phyloP scores from a whole-genome alignment of 2,113 vertebrate species.

The Sphyrna mokarran region DNA sequence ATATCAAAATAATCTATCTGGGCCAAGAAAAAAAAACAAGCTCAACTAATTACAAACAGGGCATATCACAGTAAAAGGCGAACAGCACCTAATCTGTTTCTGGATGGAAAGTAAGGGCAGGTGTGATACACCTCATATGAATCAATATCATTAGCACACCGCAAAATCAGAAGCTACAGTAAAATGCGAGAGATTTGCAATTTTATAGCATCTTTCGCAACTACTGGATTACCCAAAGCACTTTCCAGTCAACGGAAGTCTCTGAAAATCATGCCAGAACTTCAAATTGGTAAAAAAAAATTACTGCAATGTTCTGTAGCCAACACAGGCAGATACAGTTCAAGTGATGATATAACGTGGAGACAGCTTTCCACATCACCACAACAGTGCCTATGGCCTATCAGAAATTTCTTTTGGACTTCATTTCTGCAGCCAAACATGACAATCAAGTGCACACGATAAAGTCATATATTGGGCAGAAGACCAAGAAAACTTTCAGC shows the following conservation, averaged over 20 bases:
- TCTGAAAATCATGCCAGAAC: background rate
- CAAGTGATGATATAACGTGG: background rate
- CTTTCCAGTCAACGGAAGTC: background rate
- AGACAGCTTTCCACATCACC: background rate
- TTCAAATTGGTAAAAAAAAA: background rate
- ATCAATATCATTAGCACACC: background rate
- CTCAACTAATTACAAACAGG: no score
- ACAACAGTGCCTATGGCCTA: background rate
- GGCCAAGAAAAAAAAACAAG: no score
- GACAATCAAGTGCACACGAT: background rate
- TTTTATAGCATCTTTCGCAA: background rate
- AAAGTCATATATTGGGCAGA: background rate
- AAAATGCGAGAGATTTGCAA: background rate
- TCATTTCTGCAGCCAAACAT: background rate
- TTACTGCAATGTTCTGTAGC: background rate
- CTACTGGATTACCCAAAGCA: background rate
- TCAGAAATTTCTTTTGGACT: background rate
- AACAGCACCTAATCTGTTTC: background rate
- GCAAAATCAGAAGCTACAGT: background rate
- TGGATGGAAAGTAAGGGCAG: background rate
- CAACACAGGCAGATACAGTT: background rate
- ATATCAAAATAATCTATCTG: no score
- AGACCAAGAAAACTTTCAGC: background rate
- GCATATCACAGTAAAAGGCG: no score
- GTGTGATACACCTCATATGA: background rate